phyloP scores from a whole-genome alignment of 2,797 vertebrate species.

The Amniataba percoides region DNA sequence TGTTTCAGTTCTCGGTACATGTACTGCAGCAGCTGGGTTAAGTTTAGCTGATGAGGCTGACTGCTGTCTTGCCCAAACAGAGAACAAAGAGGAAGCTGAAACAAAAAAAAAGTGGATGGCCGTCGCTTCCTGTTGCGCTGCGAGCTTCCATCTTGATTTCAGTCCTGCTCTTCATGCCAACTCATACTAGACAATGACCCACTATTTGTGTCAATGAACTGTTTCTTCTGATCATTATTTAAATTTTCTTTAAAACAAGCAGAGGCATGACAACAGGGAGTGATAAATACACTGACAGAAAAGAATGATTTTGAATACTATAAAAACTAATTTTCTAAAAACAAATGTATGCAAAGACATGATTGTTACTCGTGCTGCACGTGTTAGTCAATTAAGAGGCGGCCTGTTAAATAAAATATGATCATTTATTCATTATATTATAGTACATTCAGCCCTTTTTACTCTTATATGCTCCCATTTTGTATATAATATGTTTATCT shows the following conservation, averaged over 20 bases:
- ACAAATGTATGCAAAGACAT: background rate
- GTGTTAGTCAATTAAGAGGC: background rate
- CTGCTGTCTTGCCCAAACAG: background rate
- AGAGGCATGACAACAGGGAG: background rate
- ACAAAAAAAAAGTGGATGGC: background rate
- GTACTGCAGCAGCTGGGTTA: slow-evolving; percentile 27
- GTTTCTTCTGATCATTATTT: background rate
- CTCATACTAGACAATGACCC: background rate
- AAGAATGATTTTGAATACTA: background rate
- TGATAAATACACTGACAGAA: background rate
- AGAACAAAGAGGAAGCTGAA: slow-evolving; percentile 29
- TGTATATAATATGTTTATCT: background rate
- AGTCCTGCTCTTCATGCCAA: background rate
- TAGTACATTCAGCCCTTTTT: background rate
- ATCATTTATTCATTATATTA: too few species aligned
- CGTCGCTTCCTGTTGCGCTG: background rate
- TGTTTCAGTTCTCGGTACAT: slow-evolving; percentile 1
- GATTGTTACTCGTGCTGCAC: background rate
- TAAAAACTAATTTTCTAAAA: background rate
- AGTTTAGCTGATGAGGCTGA: background rate
- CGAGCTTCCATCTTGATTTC: background rate
- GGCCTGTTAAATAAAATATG: background rate
- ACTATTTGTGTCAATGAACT: background rate
- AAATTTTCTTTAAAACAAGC: too few species aligned
- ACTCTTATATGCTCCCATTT: background rate